Base-by-base conservation (phyloP, 2,888 invertebrate species). In the Apeira syringaria region DNA sequence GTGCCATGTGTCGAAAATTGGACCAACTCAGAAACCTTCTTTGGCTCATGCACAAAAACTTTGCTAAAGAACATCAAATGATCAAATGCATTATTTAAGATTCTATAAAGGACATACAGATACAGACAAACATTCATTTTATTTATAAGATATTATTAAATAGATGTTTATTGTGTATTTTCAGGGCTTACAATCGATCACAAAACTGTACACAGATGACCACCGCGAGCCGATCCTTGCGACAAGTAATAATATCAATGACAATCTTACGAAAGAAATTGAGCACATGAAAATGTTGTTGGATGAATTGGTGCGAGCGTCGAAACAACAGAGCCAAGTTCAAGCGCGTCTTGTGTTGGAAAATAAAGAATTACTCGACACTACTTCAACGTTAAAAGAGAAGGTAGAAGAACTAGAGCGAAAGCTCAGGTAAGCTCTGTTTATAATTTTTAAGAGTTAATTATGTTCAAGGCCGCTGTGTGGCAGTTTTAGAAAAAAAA, bases 161-260 rank as follows among this genome's bases (percentile, higher is more conserved):
- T 10, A 24, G 17, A 10, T 39, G 7, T n/a, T 37, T 1, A 25
- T 27, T 11, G 6, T 33, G 3, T 20, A 36, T 49, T 48, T 56
- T 13, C 60, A 87, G 88, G 76, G 88, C 2, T 80, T 79, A 47
- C 82, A 88, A 56, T 88, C 88, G 2, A 73, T 88, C 33, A 74
- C 86, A 6, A 74, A 76, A 6, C 55, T 87, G 4, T 86, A 86
- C 41, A 56, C 81, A 0, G 84, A 86, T 30, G 64, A 78, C 36
- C 53, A 78, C 3, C 67, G 68, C 2, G 80, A 83, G 15, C 77
- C 82, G 2, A 46, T 26, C 2, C 8, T 68, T 11, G 43, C 24
- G 10, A 50, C 29, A 6, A 18, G 55, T n/a, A 62, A 67, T 35
- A 60, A 63, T 17, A 47, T 11, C 7, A 49, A 41, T 13, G 51